Conservation (phyloP, 2,113 vertebrate species). For the Zosterops borbonicus region DNA sequence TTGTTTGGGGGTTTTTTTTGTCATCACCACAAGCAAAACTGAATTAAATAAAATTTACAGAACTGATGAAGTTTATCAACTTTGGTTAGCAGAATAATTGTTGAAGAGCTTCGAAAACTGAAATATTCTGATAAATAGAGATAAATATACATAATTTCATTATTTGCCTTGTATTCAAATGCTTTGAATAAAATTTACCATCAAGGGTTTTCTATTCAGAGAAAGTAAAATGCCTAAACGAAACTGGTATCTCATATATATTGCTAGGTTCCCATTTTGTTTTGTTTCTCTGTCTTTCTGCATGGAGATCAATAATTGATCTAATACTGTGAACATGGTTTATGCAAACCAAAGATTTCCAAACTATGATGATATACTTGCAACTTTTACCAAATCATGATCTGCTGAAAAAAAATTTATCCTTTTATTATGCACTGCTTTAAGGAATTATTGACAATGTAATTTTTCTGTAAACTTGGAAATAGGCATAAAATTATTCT, state of each 20-base stretch:
- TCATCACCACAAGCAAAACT: not conserved
- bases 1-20: not conserved
- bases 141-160: not conserved
- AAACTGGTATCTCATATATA: not conserved
- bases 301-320: not conserved
- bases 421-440: not conserved
- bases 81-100: not conserved
- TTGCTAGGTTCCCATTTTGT: not conserved
- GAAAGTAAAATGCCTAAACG: not conserved
- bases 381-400: not conserved
- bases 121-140: not conserved
- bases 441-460: not conserved
- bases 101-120: not conserved
- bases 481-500: not conserved
- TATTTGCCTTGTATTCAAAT: not conserved
- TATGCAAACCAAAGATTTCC: not conserved
- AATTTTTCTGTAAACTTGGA: not conserved
- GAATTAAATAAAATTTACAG: not conserved
- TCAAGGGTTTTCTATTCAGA: not conserved
- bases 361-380: not conserved
- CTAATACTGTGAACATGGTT: not conserved
- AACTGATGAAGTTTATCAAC: constrained; percentile 11
- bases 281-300: not conserved
- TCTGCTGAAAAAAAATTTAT: not conserved
- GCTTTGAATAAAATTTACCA: not conserved